Conservation (phyloP, 2,888 invertebrate species). For the Pandemis corylana region DNA sequence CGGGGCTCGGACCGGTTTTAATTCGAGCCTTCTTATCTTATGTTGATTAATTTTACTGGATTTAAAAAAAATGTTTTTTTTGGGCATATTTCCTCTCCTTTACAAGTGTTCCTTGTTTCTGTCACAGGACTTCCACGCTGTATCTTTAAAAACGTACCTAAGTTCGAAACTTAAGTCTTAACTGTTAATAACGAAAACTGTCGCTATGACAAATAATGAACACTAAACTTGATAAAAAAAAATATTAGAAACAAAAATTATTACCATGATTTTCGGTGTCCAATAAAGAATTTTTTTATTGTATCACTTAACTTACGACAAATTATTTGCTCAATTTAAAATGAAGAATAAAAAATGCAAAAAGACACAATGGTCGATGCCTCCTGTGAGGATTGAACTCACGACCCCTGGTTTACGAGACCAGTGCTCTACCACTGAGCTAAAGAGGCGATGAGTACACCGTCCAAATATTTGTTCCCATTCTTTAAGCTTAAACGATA, state of each 20-base stretch:
- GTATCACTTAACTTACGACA: background rate
- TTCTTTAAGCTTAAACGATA: conserved; percentile 45
- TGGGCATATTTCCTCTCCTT: too few relatives aligned
- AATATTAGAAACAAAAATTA: too few relatives aligned
- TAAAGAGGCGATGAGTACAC: conserved; percentile 86
- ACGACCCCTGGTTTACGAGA: conserved; percentile 94
- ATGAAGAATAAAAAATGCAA: conserved; percentile 16
- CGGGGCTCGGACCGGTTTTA: conserved; percentile 29
- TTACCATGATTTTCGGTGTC: too few relatives aligned
- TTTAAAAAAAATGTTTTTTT: too few relatives aligned
- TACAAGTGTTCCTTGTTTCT: too few relatives aligned
- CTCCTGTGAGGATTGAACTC: conserved; percentile 93
- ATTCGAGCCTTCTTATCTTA: conserved; percentile 4
- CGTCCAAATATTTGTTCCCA: conserved; percentile 61
- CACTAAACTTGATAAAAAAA: too few relatives aligned
- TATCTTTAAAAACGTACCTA: too few relatives aligned
- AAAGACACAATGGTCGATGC: conserved; percentile 65
- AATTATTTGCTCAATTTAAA: background rate
- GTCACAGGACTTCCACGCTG: too few relatives aligned
- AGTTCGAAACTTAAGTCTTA: too few relatives aligned
- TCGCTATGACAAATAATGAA: too few relatives aligned
- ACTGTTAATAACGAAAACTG: too few relatives aligned
- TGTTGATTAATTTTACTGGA: background rate
- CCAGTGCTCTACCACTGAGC: conserved; percentile 94
- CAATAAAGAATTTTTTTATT: too few relatives aligned